Base-by-base conservation (phyloP, 92 coral and sea anemone genomes). In the Hydrozoanthus gracilis region DNA sequence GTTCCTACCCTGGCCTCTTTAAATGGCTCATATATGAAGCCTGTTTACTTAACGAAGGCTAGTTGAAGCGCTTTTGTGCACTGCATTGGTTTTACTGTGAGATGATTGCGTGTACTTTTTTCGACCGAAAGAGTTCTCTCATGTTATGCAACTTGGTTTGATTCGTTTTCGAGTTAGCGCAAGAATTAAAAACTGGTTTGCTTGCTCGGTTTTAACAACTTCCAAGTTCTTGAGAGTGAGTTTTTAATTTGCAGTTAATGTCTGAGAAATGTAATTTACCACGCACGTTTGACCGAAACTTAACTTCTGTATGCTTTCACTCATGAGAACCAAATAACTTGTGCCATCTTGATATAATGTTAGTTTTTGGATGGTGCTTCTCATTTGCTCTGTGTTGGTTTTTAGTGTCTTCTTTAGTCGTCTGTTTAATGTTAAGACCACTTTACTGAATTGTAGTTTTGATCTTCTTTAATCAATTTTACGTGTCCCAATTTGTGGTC, bases 141-240 rank as follows among this genome's bases (percentile, higher is more conserved):
- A 20, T 35, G 47, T 68, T 27, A 11, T 8, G 47, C 44, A 17
- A 27, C 13, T 35, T 5, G 14, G 44, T 8, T 6, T 10, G 49
- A 12, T 4, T 66, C 6, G 35, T 3, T 17, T 16, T 35, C 44
- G 39, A 27, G 39, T 27, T 27, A 27, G 39, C 12, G 73, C 10
- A 15, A 68, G 45, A 68, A 68, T 13, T 35, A 14, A 35, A 68
- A 68, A 68, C 5, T 66, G 71, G 6, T 8, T 35, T 11, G 64
- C 15, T 16, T 10, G 64, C 4, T 27, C 44, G 8, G 73, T 27
- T 27, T 68, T 68, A 27, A 48, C 48, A 27, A 68, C 73, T 27
- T 48, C 73, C 73, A 68, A 35, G 27, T 45, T 68, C 73, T 68
- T 45, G 46, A 68, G 49, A 68, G 10, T 68, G 73, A 62, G 7